A percentile compares a stretch with the other conserved stretches of the same genome.
These are phyloP conservation scores for Lanistes nyassanus DNA, from an alignment of 1,140 invertebrate genomes.

Conservation along the genomic window DNA sequence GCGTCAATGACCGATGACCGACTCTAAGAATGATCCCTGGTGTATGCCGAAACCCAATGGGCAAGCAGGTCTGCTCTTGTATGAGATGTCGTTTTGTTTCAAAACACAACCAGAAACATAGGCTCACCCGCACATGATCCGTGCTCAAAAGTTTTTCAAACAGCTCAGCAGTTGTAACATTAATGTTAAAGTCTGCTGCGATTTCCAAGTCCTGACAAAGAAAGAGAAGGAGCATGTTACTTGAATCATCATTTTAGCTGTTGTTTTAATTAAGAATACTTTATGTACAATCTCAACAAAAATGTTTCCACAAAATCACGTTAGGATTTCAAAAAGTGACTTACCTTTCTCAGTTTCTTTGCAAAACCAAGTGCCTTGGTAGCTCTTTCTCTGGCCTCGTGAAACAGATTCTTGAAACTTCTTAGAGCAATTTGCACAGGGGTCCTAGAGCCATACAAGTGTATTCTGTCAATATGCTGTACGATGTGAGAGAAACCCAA, in stretches of 20 bases:
- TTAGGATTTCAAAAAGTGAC: not conserved
- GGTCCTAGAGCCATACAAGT: not conserved
- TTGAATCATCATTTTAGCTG: not conserved
- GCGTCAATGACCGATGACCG: too few relatives aligned
- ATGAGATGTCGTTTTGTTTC: too few relatives aligned
- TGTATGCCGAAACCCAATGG: too few relatives aligned
- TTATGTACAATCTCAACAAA: not conserved
- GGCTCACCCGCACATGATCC: conserved; percentile 62
- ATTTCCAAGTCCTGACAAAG: conserved; percentile 73
- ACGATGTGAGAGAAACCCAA: too few relatives aligned
- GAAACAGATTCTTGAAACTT: conserved; percentile 81
- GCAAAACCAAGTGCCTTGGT: conserved; percentile 83
- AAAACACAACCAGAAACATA: too few relatives aligned
- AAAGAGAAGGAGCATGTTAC: conserved; percentile 15
- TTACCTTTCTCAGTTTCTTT: conserved; percentile 76
- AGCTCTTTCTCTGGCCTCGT: conserved; percentile 80
- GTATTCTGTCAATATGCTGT: too few relatives aligned
- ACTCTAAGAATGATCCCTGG: too few relatives aligned
- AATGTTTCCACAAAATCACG: not conserved
- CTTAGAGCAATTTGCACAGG: conserved; percentile 78
- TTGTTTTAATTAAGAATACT: not conserved
- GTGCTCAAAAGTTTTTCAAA: conserved; percentile 65
- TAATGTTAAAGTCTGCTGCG: conserved; percentile 68
- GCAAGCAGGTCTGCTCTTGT: too few relatives aligned
- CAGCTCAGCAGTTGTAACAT: conserved; percentile 56